These are phyloP conservation scores for Fragum whitleyi DNA, from an alignment of 2,888 invertebrate genomes.

Conservation along the genomic window DNA sequence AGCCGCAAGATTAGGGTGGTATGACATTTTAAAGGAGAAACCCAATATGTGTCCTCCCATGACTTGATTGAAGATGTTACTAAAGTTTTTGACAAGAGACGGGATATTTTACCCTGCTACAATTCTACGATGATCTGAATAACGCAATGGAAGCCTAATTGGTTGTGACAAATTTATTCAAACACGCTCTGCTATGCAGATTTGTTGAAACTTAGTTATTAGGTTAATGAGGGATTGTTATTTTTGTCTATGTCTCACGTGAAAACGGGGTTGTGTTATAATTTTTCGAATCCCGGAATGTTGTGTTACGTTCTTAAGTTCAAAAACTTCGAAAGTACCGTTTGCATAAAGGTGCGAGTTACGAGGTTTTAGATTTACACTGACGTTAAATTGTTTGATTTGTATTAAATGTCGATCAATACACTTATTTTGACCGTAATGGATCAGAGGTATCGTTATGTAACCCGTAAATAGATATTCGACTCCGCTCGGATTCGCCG, in stretches of 20 bases:
- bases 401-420: no score
- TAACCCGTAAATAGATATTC: no score
- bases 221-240: background rate
- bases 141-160: slow-evolving; percentile 8
- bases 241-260: background rate
- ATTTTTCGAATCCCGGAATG: no score
- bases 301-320: no score
- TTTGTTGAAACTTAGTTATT: slow-evolving; percentile 1
- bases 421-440: no score
- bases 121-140: slow-evolving; percentile 9
- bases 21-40: background rate
- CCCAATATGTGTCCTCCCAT: background rate
- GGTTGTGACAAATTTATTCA: slow-evolving; percentile 20
- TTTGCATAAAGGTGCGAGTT: no score
- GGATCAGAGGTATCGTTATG: no score
- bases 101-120: background rate
- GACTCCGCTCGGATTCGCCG: no score
- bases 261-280: no score
- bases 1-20: background rate
- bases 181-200: slow-evolving; percentile 22
- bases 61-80: background rate
- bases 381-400: no score
- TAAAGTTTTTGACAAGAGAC: background rate
- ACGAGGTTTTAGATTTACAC: no score
- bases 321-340: no score